Base-by-base conservation (phyloP, 1,140 invertebrate species). In the Neodiprion virginianus region DNA sequence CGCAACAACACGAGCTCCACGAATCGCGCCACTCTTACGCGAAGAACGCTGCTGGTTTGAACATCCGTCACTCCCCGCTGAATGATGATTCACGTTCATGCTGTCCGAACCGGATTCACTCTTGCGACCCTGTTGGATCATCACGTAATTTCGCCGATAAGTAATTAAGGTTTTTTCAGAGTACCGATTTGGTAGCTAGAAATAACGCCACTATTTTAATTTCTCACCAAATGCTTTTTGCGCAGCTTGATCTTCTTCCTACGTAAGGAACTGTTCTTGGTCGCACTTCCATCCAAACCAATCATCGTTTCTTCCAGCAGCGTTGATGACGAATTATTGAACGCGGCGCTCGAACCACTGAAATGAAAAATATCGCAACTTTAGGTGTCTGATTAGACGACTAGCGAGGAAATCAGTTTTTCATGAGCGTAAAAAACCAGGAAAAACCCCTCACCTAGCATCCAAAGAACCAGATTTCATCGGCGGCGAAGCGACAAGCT, bases 171-270 rank as follows among this genome's bases (percentile, higher is more conserved):
- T 48, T 17, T 17, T 61, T 1, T 71, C n/a, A 47, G 48, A 23
- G 28, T 1, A 3, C 23, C 12, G 11, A 69, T 14, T 11, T 28
- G n/a, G 40, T 69, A 23, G 1, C 10, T 23, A 10, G 23, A 69
- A 69, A 69, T 69, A 40, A 0, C 28, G 28, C 28, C 28, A 40
- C 2, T 3, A 69, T 40, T 21, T 71, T 17, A 8, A 17, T 17
- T 67, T 81, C 85, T 87, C 83, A 91, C 90, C 85, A 89, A 72
- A 75, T 84, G 88, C 81, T 91, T 90, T 83, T 90, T 91, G 78
- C 94, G 91, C 72, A 93, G 87, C 79, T 92, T 92, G 71, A 93
- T 89, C 75, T 94, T 92, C 78, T 93, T 93, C 49, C 94, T 89
- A 9, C 93, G 89, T 67, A 93, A 85, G 10, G 89, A 90, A 76